Evolutionary conservation across 2,113 vertebrate genomes (phyloP), one percentile per base, ranked within the genome.

Genomic region (Syngnathus floridae): DNA sequence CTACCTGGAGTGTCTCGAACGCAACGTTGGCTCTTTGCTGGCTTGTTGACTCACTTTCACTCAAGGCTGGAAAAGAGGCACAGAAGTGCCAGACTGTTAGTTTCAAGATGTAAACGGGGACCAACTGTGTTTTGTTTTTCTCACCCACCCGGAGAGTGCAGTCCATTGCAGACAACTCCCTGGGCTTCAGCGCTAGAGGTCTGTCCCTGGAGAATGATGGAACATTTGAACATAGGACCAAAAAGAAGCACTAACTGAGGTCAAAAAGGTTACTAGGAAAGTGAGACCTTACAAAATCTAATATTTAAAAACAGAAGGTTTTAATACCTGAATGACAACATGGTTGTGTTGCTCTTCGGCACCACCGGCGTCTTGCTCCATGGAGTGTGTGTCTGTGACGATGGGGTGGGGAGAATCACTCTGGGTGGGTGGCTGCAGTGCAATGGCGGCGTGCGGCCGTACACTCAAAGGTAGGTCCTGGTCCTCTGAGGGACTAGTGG

Each of bases 391-490:
- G 49, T 43, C 52, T 31, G 60, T 13, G 65, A 62, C 21, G 0
- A 62, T 46, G 21, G 16, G 59, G 46, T 76, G 72, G 17, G 84
- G 87, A 1, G 80, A 75, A 76, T 92, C 80, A 70, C 92, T 88
- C 76, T 95, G 95, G 71, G 88, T 91, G 0, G 95, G 94, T 5
- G 92, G 93, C 37, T 93, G 91, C 59, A 95, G 84, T 37, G 91
- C 89, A 65, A 96, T 66, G 57, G 95, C 94, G 10, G 89, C 85
- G 46, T 74, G 88, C 49, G 89, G 81, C 0, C 85, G 90, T 60
- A 94, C 90, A 49, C 84, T 79, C 38, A 86, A 87, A 26, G 87
- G 87, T 37, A 77, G 75, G 21, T 87, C 90, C 65, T 59, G 65
- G 14, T 10, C 4, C 2, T 73, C 73, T 40, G 40, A 38, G 13